Percentiles rank a stretch among this genome's conserved stretches.
phyloP scores from a whole-genome alignment of 2,797 vertebrate species.

The Sparidentex hasta region DNA sequence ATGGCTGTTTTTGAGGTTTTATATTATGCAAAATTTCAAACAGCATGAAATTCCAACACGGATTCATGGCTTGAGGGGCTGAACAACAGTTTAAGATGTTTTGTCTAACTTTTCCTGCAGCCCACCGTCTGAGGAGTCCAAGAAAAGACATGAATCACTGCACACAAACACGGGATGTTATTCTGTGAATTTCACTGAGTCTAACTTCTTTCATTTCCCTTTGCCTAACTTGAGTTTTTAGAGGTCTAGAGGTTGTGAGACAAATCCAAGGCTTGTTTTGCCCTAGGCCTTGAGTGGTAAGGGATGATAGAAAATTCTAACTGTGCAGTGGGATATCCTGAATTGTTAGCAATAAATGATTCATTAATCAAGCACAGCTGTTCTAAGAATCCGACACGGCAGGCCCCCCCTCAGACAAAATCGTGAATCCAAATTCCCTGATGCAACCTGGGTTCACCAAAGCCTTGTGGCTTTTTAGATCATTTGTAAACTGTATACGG shows the following conservation, averaged over 20 bases:
- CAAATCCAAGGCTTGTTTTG: constrained; percentile 14
- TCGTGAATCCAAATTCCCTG: background rate
- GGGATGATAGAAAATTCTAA: constrained; percentile 18
- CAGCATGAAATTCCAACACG: constrained; percentile 24
- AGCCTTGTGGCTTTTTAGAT: constrained; percentile 5
- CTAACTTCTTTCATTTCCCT: constrained; percentile 1
- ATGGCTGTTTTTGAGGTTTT: background rate
- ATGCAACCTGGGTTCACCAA: background rate
- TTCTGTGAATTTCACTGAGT: background rate
- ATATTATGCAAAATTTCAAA: constrained; percentile 11
- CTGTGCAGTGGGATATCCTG: background rate
- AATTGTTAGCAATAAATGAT: constrained; percentile 10
- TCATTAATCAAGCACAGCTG: background rate
- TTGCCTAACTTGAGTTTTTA: background rate
- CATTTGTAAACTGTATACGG: background rate
- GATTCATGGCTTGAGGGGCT: constrained; percentile 23
- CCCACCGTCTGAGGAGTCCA: background rate
- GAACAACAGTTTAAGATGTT: constrained; percentile 9
- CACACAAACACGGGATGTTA: background rate
- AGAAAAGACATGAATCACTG: constrained; percentile 15
- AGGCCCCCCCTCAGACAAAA: background rate
- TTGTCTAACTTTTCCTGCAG: background rate
- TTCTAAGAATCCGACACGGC: background rate
- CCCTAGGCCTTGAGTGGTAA: constrained; percentile 6
- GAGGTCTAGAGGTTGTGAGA: constrained; percentile 13